phyloP scores from a whole-genome alignment of 2,113 vertebrate species.

The Sebastes fasciatus region DNA sequence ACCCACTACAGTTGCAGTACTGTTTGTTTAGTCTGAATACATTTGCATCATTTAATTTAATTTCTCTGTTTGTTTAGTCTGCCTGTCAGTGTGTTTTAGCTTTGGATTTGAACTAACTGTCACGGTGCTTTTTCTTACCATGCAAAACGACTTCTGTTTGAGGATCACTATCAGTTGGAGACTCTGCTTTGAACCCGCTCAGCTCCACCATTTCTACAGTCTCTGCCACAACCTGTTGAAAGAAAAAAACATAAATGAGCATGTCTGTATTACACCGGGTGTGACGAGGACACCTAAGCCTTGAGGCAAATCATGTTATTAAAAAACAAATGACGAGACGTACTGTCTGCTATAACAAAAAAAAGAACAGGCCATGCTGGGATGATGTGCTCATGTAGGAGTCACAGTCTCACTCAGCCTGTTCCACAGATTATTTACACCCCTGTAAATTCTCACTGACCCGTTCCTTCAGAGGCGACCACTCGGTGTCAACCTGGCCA shows the following conservation, averaged over 20 bases:
- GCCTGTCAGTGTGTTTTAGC: not conserved
- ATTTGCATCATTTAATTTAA: not conserved
- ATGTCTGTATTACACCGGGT: not conserved
- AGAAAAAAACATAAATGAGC: slow-evolving; percentile 22
- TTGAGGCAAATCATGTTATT: not conserved
- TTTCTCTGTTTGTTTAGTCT: not conserved
- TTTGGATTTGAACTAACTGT: not conserved
- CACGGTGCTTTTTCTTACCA: slow-evolving; percentile 29
- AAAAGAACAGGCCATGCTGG: not conserved
- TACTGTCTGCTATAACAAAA: not conserved
- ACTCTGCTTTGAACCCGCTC: not conserved
- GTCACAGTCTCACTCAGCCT: not conserved
- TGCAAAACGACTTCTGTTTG: slow-evolving; percentile 30
- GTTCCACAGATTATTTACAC: slow-evolving; percentile 1
- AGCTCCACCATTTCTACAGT: slow-evolving; percentile 18
- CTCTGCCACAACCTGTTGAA: slow-evolving; percentile 39
- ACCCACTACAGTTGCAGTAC: too few relatives aligned
- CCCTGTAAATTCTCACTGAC: slow-evolving; percentile 53
- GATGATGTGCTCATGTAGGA: not conserved
- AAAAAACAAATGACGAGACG: not conserved
- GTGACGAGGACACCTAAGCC: not conserved
- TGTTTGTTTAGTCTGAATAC: too few relatives aligned
- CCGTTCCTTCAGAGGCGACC: slow-evolving; percentile 50
- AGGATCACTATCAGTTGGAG: not conserved
- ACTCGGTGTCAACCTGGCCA: slow-evolving; percentile 34